phyloP scores from a whole-genome alignment of 1,140 invertebrate genomes.

The Polypedilum pembai region DNA sequence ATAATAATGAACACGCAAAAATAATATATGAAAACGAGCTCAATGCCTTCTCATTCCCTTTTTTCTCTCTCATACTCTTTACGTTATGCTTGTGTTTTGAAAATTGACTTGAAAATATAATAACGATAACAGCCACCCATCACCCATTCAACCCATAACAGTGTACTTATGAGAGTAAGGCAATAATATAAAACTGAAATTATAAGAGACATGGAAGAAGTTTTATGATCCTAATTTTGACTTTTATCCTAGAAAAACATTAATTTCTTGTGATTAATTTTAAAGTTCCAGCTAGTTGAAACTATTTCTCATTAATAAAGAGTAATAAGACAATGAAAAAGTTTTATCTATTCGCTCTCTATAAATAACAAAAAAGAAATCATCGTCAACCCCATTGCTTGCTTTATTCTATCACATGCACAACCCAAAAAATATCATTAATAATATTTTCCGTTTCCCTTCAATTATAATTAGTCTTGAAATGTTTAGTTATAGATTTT shows the following conservation, averaged over 20 bases:
- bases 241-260: constrained; percentile 7
- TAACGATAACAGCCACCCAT: constrained; percentile 16
- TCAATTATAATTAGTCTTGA: constrained; percentile 8
- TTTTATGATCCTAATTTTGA: constrained; percentile 19
- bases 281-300: background rate
- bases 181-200: no score
- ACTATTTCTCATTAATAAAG: constrained; percentile 5
- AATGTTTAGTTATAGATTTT: constrained; percentile 14
- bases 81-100: background rate
- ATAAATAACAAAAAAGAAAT: no score
- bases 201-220: no score
- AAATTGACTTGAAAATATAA: constrained; percentile 19
- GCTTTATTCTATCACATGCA: no score
- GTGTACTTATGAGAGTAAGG: no score
- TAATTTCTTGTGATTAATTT: background rate
- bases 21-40: constrained; percentile 20
- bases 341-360: background rate
- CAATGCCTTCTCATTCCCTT: background rate
- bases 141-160: background rate
- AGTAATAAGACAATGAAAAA: background rate
- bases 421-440: background rate
- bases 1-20: constrained; percentile 26
- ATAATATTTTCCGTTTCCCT: background rate
- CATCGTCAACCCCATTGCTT: no score
- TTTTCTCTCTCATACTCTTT: background rate